A percentile compares a stretch with the other conserved stretches of the same genome.
Conservation (phyloP, 2,113 vertebrate species). For the Elephas maximus region DNA sequence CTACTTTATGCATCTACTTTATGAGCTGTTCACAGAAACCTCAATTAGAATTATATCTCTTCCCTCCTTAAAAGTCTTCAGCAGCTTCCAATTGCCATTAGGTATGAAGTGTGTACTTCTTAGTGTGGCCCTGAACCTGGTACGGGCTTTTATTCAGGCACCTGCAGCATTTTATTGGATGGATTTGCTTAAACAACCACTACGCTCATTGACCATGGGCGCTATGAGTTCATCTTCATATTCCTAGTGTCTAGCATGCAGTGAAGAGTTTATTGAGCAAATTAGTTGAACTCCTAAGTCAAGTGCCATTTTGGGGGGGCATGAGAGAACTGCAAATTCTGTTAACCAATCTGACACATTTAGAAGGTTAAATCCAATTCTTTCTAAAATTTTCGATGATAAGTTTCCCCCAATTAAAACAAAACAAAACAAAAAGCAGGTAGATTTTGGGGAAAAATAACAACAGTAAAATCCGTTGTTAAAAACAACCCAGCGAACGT, state of each 20-base stretch:
- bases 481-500: background rate
- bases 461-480: background rate
- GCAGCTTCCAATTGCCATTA: background rate
- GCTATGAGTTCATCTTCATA: background rate
- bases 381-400: background rate
- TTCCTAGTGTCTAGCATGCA: background rate
- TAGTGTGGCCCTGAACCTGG: too few relatives aligned
- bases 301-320: background rate
- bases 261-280: constrained; percentile 6
- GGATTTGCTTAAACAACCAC: background rate
- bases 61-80: background rate
- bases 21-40: background rate
- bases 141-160: background rate
- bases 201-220: background rate
- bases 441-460: background rate
- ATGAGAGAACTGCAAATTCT: background rate
- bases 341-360: constrained; percentile 22
- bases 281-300: background rate
- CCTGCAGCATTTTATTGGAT: background rate
- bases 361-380: constrained; percentile 35
- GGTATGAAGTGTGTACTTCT: rapidly evolving
- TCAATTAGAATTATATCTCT: background rate
- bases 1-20: background rate
- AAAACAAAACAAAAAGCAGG: background rate
- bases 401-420: background rate